Percentiles rank a stretch among this genome's conserved stretches.
phyloP scores from a whole-genome alignment of 2,113 vertebrate species.

The Microtus ochrogaster region DNA sequence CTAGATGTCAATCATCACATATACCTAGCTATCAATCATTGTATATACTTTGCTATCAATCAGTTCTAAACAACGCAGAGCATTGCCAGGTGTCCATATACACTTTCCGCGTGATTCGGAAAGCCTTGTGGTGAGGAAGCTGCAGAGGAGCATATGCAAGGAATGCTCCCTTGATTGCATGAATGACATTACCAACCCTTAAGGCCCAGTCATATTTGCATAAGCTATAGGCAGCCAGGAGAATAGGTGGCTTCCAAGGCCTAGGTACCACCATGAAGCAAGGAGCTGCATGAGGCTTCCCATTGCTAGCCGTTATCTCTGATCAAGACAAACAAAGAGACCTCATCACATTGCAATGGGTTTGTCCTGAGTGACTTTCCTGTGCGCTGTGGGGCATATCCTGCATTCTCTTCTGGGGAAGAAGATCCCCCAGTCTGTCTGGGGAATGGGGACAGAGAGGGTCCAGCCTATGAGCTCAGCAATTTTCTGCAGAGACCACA shows the following conservation, averaged over 20 bases:
- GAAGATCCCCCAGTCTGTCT: neutral
- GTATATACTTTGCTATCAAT: too few relatives aligned
- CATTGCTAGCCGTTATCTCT: neutral
- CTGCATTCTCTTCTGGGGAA: neutral
- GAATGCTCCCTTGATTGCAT: neutral
- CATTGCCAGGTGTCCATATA: neutral
- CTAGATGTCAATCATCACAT: neutral
- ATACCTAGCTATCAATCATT: neutral
- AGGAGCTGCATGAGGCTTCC: neutral
- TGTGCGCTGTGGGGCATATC: rapidly evolving
- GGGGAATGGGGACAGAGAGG: neutral
- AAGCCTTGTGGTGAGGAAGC: neutral
- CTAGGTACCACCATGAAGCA: neutral
- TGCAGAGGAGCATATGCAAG: neutral
- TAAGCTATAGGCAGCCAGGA: neutral
- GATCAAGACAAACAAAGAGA: neutral
- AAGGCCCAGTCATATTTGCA: neutral
- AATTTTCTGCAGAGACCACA: neutral
- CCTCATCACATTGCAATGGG: rapidly evolving
- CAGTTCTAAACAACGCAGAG: neutral
- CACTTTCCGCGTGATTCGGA: neutral
- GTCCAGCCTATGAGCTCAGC: neutral
- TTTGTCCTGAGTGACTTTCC: neutral
- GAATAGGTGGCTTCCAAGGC: neutral
- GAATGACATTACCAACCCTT: neutral